Conservation (phyloP, 2,113 vertebrate genomes). For the Isichthys henryi region DNA sequence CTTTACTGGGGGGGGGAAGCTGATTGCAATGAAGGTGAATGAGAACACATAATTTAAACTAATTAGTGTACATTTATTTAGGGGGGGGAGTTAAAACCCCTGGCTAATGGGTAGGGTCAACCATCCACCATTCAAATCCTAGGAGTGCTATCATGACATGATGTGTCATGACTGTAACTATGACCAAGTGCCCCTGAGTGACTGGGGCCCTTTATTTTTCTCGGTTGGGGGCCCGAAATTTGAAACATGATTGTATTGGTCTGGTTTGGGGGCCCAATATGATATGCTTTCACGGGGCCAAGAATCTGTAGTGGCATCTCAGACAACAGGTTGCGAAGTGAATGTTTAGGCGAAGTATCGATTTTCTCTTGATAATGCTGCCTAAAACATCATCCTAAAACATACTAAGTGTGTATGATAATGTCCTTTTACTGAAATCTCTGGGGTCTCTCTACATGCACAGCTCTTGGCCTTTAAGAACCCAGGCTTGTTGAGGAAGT, state of each 20-base stretch:
- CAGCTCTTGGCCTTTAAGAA: conserved; percentile 19
- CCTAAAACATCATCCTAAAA: neutral
- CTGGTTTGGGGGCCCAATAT: neutral
- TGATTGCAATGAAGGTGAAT: neutral
- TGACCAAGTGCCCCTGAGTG: neutral
- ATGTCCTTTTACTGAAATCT: conserved; percentile 11
- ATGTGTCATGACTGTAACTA: neutral
- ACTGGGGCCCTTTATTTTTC: no score
- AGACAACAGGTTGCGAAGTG: neutral
- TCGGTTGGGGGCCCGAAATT: no score
- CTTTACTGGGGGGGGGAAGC: neutral
- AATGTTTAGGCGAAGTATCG: neutral
- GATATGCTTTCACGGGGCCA: neutral
- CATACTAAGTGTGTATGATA: neutral
- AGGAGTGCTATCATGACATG: neutral
- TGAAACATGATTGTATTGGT: neutral
- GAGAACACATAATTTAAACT: neutral
- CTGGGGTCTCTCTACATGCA: neutral
- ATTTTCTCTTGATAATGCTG: neutral
- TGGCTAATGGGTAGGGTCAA: neutral
- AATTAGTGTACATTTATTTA: neutral
- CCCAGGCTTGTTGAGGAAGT: conserved; percentile 6
- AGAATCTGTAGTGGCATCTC: neutral
- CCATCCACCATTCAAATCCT: neutral
- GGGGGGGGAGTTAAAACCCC: neutral